phyloP scores from a whole-genome alignment of 2,888 invertebrate species.

The Eueremaeus valkanovi region DNA sequence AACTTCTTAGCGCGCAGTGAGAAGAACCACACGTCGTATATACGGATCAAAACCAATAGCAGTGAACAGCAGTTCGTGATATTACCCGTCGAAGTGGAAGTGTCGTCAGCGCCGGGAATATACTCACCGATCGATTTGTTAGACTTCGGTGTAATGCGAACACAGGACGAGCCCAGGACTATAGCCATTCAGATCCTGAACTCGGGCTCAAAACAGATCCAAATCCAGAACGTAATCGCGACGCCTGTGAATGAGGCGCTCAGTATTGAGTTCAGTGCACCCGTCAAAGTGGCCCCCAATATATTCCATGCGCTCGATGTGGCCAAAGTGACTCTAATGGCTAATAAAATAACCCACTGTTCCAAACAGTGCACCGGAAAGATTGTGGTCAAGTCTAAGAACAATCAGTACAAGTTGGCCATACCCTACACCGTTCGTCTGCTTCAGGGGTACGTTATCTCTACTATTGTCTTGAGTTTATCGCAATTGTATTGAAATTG shows the following conservation, averaged over 20 bases:
- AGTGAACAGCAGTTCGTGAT: conserved; percentile 59
- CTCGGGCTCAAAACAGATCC: conserved; percentile 64
- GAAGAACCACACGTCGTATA: conserved; percentile 78
- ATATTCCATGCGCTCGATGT: conserved; percentile 45
- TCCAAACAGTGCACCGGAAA: conserved; percentile 54
- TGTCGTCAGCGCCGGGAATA: conserved; percentile 63
- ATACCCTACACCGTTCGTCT: conserved; percentile 63
- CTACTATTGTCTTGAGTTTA: too few relatives aligned
- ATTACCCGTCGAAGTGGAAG: conserved; percentile 78
- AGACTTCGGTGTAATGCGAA: conserved; percentile 77
- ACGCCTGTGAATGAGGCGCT: conserved; percentile 64
- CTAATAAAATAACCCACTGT: conserved; percentile 41
- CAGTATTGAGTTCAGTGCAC: conserved; percentile 60
- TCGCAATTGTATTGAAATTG: conserved; percentile 5
- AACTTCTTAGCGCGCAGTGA: conserved; percentile 70
- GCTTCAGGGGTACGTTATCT: conserved; percentile 52
- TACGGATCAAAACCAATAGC: conserved; percentile 69
- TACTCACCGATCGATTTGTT: conserved; percentile 71
- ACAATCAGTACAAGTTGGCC: conserved; percentile 56
- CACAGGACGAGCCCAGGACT: conserved; percentile 62
- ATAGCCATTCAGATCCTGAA: conserved; percentile 65
- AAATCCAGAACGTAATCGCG: conserved; percentile 58
- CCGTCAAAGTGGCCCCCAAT: conserved; percentile 63
- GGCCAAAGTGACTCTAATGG: conserved; percentile 36
- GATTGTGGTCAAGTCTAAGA: conserved; percentile 57